Evolutionary conservation across 1,140 invertebrate species (phyloP).

Genomic region (Nymphalis io): DNA sequence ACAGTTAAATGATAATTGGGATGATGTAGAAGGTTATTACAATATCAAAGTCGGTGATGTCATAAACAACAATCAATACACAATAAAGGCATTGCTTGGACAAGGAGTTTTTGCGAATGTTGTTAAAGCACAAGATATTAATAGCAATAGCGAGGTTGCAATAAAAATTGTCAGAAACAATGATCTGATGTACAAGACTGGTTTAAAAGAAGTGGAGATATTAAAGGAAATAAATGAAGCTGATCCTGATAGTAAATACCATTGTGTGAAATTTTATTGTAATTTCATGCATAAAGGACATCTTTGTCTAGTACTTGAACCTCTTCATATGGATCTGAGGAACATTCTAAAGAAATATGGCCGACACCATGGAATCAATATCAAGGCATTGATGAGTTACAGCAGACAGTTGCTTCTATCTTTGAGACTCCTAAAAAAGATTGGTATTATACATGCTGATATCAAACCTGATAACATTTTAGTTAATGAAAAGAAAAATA

Average conservation of each 20-base stretch:
- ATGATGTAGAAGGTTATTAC: constrained; percentile 99
- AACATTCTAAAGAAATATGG: constrained; percentile 98
- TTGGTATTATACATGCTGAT: constrained; percentile 98
- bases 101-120: constrained; percentile 99
- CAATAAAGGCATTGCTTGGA: constrained; percentile 97
- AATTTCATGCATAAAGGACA: constrained; percentile 97
- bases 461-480: constrained; percentile 99
- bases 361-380: constrained; percentile 97
- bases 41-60: constrained; percentile 97
- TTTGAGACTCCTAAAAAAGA: constrained; percentile 95
- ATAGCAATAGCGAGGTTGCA: constrained; percentile 94
- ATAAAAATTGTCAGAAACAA: constrained; percentile 99
- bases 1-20: constrained; percentile 97
- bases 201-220: constrained; percentile 97
- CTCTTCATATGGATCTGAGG: constrained; percentile 94
- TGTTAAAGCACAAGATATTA: constrained; percentile 93
- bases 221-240: constrained; percentile 96
- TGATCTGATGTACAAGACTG: constrained; percentile 99
- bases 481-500: constrained; percentile 98
- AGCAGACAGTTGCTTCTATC: constrained; percentile 97
- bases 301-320: constrained; percentile 98
- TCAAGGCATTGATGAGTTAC: constrained; percentile 99
- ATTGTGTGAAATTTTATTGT: constrained; percentile 94
- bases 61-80: constrained; percentile 91
- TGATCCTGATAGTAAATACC: constrained; percentile 98